phyloP scores from a whole-genome alignment of 2,888 invertebrate genomes.

The Luperina testacea region DNA sequence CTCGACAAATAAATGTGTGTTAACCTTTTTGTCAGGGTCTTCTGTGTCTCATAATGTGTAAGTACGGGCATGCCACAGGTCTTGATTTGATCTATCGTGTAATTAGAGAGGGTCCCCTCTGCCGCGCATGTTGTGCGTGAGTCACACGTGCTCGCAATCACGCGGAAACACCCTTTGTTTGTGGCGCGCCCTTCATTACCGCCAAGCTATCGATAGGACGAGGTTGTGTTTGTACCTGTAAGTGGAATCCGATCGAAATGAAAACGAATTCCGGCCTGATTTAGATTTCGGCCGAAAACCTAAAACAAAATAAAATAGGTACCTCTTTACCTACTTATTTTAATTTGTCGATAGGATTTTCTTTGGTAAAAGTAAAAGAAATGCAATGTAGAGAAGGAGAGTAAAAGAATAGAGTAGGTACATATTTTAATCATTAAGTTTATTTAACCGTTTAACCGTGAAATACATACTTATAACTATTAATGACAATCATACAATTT shows the following conservation, averaged over 20 bases:
- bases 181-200: conserved; percentile 32
- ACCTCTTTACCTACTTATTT: background rate
- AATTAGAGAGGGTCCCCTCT: conserved; percentile 42
- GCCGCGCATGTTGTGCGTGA: conserved; percentile 38
- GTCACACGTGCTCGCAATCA: conserved; percentile 50
- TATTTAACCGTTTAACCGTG: background rate
- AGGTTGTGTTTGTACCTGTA: background rate
- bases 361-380: too few species aligned
- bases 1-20: background rate
- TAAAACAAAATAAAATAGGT: background rate
- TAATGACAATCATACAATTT: background rate
- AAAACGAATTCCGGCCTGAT: background rate
- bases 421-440: background rate
- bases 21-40: background rate
- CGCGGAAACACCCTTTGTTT: conserved; percentile 49
- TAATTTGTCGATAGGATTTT: background rate
- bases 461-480: too few species aligned
- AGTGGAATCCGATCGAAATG: background rate
- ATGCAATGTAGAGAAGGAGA: background rate
- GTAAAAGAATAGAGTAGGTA: background rate
- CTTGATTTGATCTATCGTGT: conserved; percentile 29
- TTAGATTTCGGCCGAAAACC: background rate
- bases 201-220: conserved; percentile 15
- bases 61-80: conserved; percentile 10
- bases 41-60: background rate